phyloP scores from a whole-genome alignment of 2,888 invertebrate genomes.

The Euclidia mi region DNA sequence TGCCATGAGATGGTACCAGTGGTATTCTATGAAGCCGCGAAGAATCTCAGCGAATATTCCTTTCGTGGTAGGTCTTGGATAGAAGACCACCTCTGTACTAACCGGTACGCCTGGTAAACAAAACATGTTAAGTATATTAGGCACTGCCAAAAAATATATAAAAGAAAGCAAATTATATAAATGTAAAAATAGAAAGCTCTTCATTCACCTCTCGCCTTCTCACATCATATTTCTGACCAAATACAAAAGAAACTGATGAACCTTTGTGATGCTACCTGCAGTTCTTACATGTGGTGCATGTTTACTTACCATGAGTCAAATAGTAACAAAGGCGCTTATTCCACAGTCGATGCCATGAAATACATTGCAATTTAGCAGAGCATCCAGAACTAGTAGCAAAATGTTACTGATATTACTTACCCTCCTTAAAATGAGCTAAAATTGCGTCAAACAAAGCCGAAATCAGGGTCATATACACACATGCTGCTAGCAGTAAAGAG shows the following conservation, averaged over 20 bases:
- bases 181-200: too few species aligned
- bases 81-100: conserved; percentile 64
- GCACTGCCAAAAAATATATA: neutral
- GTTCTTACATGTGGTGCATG: too few species aligned
- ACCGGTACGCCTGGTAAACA: conserved; percentile 72
- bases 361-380: neutral
- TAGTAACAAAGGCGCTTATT: too few species aligned
- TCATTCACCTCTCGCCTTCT: too few species aligned
- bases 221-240: too few species aligned
- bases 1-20: conserved; percentile 71
- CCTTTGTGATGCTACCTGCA: too few species aligned
- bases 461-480: conserved; percentile 54
- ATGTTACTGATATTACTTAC: conserved; percentile 58
- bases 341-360: too few species aligned
- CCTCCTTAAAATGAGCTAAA: conserved; percentile 60
- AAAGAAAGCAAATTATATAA: too few species aligned
- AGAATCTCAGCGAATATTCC: neutral
- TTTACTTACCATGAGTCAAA: too few species aligned
- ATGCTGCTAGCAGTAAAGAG: conserved; percentile 36
- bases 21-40: conserved; percentile 46
- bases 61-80: neutral
- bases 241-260: too few species aligned
- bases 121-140: too few species aligned
- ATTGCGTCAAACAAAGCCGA: conserved; percentile 57
- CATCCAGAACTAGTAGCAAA: too few species aligned